Percentiles rank a stretch among this genome's conserved stretches.
These are phyloP conservation scores for Bradypodion pumilum DNA, from an alignment of 2,797 vertebrate species.

Conservation along the genomic window DNA sequence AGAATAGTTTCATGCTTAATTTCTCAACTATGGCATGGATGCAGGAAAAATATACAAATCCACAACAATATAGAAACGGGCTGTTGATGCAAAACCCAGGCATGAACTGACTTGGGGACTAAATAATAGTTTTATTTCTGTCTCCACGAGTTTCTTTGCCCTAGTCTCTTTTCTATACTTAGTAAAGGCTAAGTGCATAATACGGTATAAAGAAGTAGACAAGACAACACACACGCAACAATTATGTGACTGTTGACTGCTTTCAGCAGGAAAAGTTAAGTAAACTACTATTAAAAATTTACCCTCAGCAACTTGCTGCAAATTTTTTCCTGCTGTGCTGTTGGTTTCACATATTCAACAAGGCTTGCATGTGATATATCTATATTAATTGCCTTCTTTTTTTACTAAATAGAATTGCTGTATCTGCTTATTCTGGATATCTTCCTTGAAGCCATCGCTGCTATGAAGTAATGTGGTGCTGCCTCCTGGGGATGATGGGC, in stretches of 20 bases:
- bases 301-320: conserved; percentile 1
- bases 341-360: neutral
- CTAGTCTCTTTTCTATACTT: neutral
- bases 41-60: neutral
- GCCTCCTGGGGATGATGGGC: neutral
- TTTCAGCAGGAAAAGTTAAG: neutral
- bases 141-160: neutral
- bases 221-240: neutral
- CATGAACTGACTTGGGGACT: neutral
- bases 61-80: neutral
- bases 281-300: neutral
- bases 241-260: neutral
- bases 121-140: neutral
- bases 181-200: neutral
- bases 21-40: neutral
- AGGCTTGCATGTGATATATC: neutral
- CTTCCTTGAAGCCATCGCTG: neutral
- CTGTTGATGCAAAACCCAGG: neutral
- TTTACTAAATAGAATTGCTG: neutral
- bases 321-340: neutral
- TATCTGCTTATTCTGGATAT: neutral
- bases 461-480: neutral
- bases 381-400: neutral
- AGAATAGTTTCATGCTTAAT: rapidly evolving
- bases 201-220: neutral